Evolutionary conservation across 2,888 invertebrate species (phyloP).

Genomic region (Sarcophaga variegata): DNA sequence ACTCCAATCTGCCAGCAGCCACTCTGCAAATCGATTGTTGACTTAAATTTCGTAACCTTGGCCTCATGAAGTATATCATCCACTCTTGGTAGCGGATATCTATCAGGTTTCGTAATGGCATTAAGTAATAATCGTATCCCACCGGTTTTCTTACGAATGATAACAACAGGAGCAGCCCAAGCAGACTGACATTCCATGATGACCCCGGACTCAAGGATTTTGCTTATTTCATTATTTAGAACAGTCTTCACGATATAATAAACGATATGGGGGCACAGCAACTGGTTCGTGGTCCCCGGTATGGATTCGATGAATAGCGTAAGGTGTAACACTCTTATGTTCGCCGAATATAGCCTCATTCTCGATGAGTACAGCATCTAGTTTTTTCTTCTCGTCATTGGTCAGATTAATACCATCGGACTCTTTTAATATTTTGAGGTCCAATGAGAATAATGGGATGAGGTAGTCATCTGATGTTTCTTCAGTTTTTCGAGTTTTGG

Average conservation of each 20-base stretch:
- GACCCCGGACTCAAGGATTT: constrained; percentile 74
- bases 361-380: too few relatives aligned
- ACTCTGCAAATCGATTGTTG: too few relatives aligned
- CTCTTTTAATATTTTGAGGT: too few relatives aligned
- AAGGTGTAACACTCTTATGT: too few relatives aligned
- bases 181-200: constrained; percentile 78
- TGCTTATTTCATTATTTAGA: constrained; percentile 75
- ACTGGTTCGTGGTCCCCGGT: constrained; percentile 44
- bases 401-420: too few relatives aligned
- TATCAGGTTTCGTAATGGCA: constrained; percentile 16
- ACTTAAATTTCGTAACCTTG: too few relatives aligned
- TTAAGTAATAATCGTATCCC: constrained; percentile 57
- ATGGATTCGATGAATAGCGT: not conserved
- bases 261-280: not conserved
- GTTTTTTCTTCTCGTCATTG: too few relatives aligned
- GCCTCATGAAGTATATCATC: too few relatives aligned
- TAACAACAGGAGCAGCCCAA: constrained; percentile 71
- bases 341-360: too few relatives aligned
- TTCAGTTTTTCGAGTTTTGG: too few relatives aligned
- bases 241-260: not conserved
- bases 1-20: constrained; percentile 54
- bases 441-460: too few relatives aligned
- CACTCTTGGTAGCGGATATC: not conserved
- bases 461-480: too few relatives aligned
- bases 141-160: constrained; percentile 65